Evolutionary conservation across 2,113 vertebrate species (phyloP), one percentile per base, ranked within the genome.

Genomic region (Phoxinus phoxinus): DNA sequence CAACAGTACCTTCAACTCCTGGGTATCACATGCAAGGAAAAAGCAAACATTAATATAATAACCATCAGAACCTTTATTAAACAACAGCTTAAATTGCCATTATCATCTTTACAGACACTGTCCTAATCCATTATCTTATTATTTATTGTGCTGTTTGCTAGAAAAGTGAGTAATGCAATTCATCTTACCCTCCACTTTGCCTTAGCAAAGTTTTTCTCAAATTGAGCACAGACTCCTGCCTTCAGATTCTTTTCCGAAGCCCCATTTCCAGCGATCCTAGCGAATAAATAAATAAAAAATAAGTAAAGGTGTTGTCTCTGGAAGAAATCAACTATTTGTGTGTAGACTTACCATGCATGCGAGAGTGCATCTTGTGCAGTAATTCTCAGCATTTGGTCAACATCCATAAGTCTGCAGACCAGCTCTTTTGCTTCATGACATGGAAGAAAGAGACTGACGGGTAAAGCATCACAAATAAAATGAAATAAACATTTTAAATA

Each of bases 191-290:
- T 92, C 96, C 96, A 96, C 58, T 96, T 96, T 87, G 96, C 95
- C 87, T 96, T 96, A 53, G 96, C 96, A 90, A 96, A 96, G 91
- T 96, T 96, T 91, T 96, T 96, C 92, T 96, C 95, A 87, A 96
- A 96, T 89, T 96, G 96, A 75, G 96, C 96, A 51, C 96, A 96
- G 73, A 96, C 96, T 0, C 95, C 96, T 46, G 93, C 96, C 88
- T 96, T 96, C 5, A 96, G 91, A 88, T 96, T 96, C 87, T 96
- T 96, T 91, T 96, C 96, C 1, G 95, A 95, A 8, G 96, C 96
- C 21, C 94, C 95, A 10, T 96, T 96, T 37, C 96, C 96, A 3
- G 95, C 94, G 80, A 96, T 96, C 96, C 96, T 96, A 90, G 32
- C 12, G 23, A 72, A 89, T 51, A 15, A 84, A 76, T 84, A 44